Conservation (phyloP, 1,140 invertebrate species). For the Philaenus spumarius region DNA sequence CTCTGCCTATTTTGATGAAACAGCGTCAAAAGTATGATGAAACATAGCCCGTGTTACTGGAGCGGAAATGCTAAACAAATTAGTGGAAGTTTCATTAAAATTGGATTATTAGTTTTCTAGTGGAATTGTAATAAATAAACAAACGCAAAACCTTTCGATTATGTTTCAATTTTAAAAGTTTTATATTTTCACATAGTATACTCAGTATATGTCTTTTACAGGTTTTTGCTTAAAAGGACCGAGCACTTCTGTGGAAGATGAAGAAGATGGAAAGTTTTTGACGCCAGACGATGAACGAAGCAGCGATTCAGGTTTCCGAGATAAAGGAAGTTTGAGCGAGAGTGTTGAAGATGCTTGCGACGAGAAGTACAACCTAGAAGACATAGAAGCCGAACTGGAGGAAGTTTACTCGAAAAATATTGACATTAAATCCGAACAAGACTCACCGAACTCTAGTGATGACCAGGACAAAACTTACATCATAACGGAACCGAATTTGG, state of each 20-base stretch:
- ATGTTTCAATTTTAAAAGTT: too few relatives aligned
- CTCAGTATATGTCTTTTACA: not conserved
- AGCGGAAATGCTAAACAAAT: too few relatives aligned
- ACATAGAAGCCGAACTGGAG: slow-evolving; percentile 35
- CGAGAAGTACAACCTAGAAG: slow-evolving; percentile 42
- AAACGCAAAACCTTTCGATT: too few relatives aligned
- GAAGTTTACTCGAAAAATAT: slow-evolving; percentile 20
- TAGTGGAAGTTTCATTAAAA: too few relatives aligned
- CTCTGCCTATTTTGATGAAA: too few relatives aligned
- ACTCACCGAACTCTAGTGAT: not conserved
- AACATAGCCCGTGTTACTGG: too few relatives aligned
- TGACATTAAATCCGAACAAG: not conserved
- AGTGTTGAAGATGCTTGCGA: slow-evolving; percentile 41
- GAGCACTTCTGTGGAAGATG: slow-evolving; percentile 35
- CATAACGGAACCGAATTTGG: too few relatives aligned
- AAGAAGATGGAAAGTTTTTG: slow-evolving; percentile 42
- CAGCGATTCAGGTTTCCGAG: slow-evolving; percentile 47
- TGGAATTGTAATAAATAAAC: too few relatives aligned
- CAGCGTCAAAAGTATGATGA: too few relatives aligned
- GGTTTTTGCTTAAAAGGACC: slow-evolving; percentile 13
- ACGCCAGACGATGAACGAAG: slow-evolving; percentile 49
- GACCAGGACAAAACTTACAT: too few relatives aligned
- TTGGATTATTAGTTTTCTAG: too few relatives aligned
- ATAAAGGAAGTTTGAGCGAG: slow-evolving; percentile 41
- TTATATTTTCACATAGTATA: too few relatives aligned